Evolutionary conservation across 2,797 vertebrate genomes (phyloP).

Genomic region (Centropyge bicolor): DNA sequence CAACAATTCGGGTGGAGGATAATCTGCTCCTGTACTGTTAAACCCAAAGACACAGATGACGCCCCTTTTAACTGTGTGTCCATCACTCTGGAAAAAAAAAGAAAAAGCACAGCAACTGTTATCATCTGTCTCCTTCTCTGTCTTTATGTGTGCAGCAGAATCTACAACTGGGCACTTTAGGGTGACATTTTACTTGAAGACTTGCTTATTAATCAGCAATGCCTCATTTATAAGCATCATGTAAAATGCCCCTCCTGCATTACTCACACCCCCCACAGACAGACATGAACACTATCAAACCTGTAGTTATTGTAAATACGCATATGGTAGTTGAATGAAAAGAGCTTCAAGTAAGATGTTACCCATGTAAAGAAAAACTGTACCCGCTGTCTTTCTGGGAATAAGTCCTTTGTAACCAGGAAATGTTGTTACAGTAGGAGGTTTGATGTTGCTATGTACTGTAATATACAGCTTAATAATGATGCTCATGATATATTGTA

Average conservation of each 20-base stretch:
- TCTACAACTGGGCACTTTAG: constrained; percentile 78
- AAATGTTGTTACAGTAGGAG: constrained; percentile 67
- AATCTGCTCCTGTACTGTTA: constrained; percentile 67
- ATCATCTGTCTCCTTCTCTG: constrained; percentile 60
- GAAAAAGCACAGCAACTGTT: constrained; percentile 73
- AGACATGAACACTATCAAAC: constrained; percentile 26
- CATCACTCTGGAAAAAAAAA: constrained; percentile 41
- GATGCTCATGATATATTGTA: constrained; percentile 67
- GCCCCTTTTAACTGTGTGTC: constrained; percentile 57
- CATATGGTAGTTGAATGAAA: constrained; percentile 50
- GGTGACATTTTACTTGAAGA: constrained; percentile 79
- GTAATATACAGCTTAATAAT: constrained; percentile 71
- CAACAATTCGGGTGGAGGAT: constrained; percentile 56
- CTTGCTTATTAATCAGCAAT: constrained; percentile 59
- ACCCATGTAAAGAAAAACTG: constrained; percentile 62
- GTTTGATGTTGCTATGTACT: constrained; percentile 76
- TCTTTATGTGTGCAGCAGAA: constrained; percentile 73
- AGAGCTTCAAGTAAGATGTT: constrained; percentile 78
- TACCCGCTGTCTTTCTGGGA: constrained; percentile 62
- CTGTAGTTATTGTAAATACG: constrained; percentile 74
- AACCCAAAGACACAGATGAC: constrained; percentile 72
- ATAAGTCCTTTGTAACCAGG: constrained; percentile 65
- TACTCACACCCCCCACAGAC: constrained; percentile 23
- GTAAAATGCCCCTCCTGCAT: constrained; percentile 60
- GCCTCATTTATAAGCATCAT: constrained; percentile 57